Conservation (phyloP, 2,888 invertebrate species). For the Nesidiocoris tenuis region DNA sequence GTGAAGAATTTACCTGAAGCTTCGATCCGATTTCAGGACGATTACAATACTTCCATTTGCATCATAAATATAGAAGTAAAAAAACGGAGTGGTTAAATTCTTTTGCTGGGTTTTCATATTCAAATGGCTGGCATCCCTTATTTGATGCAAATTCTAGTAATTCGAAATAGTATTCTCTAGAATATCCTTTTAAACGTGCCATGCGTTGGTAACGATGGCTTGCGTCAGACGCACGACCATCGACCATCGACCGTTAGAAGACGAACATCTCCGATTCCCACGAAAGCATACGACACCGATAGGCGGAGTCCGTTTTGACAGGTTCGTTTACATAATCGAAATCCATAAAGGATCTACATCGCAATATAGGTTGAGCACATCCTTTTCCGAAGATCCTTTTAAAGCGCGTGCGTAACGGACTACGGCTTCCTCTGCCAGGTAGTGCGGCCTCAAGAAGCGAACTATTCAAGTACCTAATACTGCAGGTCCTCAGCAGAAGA, state of each 20-base stretch:
- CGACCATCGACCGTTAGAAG: background rate
- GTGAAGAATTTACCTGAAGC: too few relatives aligned
- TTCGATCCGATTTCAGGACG: too few relatives aligned
- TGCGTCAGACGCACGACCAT: background rate
- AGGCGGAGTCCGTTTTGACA: background rate
- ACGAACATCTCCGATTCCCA: background rate
- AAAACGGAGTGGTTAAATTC: too few relatives aligned
- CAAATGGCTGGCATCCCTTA: too few relatives aligned
- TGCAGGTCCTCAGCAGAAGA: background rate
- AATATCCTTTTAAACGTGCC: too few relatives aligned
- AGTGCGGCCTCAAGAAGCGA: background rate
- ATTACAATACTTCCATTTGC: too few relatives aligned
- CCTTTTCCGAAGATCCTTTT: background rate
- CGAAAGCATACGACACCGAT: background rate
- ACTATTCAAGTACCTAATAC: background rate
- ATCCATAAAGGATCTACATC: background rate
- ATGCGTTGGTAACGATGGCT: background rate
- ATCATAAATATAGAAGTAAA: too few relatives aligned
- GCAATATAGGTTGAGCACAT: background rate
- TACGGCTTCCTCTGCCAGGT: background rate
- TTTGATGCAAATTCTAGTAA: too few relatives aligned
- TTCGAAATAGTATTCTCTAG: too few relatives aligned
- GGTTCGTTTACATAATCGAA: background rate
- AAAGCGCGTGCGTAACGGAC: background rate
- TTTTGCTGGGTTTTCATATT: too few relatives aligned